These are phyloP conservation scores for Pelobates fuscus DNA, from an alignment of 2,113 vertebrate genomes.

Conservation along the genomic window DNA sequence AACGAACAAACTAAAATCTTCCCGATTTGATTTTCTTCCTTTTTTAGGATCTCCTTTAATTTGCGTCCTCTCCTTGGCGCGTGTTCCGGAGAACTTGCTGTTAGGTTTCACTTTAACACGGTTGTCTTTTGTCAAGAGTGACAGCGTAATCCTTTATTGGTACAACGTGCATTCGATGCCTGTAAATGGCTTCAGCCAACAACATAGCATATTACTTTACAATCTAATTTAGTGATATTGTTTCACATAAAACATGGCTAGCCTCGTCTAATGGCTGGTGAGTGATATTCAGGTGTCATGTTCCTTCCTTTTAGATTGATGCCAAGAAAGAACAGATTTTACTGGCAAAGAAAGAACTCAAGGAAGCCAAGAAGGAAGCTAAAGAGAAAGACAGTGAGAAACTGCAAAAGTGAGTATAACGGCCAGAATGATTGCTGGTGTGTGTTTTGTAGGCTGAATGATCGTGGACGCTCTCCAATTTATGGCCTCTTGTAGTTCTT, in stretches of 20 bases:
- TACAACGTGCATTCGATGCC: neutral
- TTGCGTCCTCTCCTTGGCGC: neutral
- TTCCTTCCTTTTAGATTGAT: slow-evolving; percentile 57
- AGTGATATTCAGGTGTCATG: neutral
- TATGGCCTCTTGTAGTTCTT: no score
- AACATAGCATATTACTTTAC: slow-evolving; percentile 1
- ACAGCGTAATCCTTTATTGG: neutral
- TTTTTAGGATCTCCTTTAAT: neutral
- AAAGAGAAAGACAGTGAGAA: slow-evolving; percentile 60
- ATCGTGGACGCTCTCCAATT: no score
- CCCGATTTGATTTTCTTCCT: no score
- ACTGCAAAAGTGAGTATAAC: slow-evolving; percentile 53
- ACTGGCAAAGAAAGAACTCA: slow-evolving; percentile 64
- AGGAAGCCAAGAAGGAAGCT: slow-evolving; percentile 64
- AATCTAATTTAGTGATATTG: neutral
- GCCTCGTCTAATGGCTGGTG: neutral
- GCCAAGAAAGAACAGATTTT: slow-evolving; percentile 63
- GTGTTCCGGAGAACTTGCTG: neutral
- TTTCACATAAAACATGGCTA: neutral
- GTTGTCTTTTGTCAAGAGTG: neutral
- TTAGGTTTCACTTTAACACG: neutral
- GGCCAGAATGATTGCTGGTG: neutral
- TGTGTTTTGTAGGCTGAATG: no score
- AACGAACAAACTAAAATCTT: no score
- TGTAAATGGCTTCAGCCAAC: neutral